phyloP scores from a whole-genome alignment of 2,113 vertebrate species.

The Chlamydotis undulata region DNA sequence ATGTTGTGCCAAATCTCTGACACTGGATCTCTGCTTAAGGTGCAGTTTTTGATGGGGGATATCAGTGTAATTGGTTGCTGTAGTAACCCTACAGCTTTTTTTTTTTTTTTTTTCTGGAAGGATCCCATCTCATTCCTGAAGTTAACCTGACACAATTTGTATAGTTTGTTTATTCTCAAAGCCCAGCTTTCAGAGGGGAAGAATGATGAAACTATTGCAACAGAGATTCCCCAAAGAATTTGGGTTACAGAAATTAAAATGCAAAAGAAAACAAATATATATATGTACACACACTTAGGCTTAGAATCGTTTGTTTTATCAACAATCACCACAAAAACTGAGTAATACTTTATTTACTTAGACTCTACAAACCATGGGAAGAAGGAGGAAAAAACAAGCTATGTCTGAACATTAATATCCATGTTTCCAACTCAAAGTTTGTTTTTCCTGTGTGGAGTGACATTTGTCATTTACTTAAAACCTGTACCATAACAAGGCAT shows the following conservation, averaged over 20 bases:
- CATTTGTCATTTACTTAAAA: neutral
- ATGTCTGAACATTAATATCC: neutral
- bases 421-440: neutral
- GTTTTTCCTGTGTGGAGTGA: neutral
- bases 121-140: neutral
- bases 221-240: neutral
- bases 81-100: neutral
- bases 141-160: neutral
- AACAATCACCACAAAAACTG: neutral
- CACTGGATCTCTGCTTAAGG: neutral
- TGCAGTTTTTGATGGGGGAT: neutral
- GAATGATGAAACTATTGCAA: neutral
- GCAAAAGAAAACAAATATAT: neutral
- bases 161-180: neutral
- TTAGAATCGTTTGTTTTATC: neutral
- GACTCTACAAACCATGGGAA: neutral
- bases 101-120: neutral
- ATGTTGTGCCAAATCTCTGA: neutral
- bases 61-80: neutral
- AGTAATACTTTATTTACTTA: neutral
- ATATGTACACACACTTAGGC: neutral
- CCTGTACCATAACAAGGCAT: neutral
- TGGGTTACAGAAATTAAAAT: neutral
- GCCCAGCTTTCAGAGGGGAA: neutral
- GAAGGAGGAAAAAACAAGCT: neutral